Evolutionary conservation across 2,797 vertebrate species (phyloP), one percentile per base, ranked within the genome.

Genomic region (Pseudopleuronectes americanus): DNA sequence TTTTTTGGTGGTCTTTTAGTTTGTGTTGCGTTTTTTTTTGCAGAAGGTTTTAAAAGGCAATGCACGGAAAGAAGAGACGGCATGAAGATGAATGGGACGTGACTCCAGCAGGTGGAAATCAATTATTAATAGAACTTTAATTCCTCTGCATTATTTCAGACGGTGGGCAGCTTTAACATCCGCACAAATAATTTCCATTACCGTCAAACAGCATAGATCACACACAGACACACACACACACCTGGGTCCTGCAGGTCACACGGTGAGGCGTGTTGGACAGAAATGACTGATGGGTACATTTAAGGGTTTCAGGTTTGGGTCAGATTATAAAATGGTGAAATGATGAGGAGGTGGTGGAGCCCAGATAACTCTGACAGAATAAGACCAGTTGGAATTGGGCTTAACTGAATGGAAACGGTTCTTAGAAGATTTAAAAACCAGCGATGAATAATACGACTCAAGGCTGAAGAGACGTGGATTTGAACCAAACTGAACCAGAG

Each of bases 91-190:
- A 17, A 58, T 6, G 7, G 60, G 76, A 87, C 38, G 80, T 72
- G 64, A 87, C 80, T 73, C 55, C 74, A 76, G 76, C 74, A 60
- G 74, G 76, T 81, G 77, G 52, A 88, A 74, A 93, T 93, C 89
- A 90, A 93, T 93, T 89, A 93, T 91, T 92, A 88, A 92, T 52
- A 60, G 77, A 69, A 79, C 79, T 87, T 74, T 89, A 78, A 87
- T 91, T 89, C 88, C 63, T 86, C 76, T 83, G 83, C 76, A 78
- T 83, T 73, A 60, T 67, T 74, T 79, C 53, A 65, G 75, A 70
- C 70, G n/a, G 63, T 56, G 69, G 85, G 64, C 76, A 51, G 76
- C 66, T 74, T 87, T 85, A 80, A 86, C 67, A 76, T 71, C 59
- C 38, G 77, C 41, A 82, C 77, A 87, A 85, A 84, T 61, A 84